Evolutionary conservation across 2,888 invertebrate species (phyloP).

Genomic region (Resseliella maxima): DNA sequence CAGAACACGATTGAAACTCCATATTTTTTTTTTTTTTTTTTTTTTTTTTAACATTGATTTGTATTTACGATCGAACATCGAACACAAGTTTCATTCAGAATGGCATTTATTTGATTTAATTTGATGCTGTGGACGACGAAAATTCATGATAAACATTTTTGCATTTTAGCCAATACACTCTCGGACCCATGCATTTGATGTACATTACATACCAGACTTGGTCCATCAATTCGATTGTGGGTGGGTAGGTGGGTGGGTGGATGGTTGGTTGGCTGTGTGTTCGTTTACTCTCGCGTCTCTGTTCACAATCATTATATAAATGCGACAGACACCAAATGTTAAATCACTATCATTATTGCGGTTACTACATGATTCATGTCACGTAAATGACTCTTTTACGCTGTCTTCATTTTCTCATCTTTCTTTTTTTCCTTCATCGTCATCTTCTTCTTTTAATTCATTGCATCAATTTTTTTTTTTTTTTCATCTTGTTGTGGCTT

Average conservation of each 20-base stretch:
- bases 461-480: background rate
- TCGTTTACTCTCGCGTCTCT: background rate
- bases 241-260: too few relatives aligned
- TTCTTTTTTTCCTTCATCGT: background rate
- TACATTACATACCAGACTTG: too few relatives aligned
- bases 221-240: too few relatives aligned
- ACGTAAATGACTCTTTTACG: slow-evolving; percentile 49
- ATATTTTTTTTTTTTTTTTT: background rate
- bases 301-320: slow-evolving; percentile 20
- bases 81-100: background rate
- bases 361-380: slow-evolving; percentile 51
- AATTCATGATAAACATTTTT: background rate
- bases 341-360: slow-evolving; percentile 49
- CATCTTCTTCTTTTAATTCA: background rate
- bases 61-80: background rate
- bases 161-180: background rate
- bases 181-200: too few relatives aligned
- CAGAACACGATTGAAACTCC: background rate
- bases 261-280: too few relatives aligned
- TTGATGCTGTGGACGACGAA: background rate
- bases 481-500: too few relatives aligned
- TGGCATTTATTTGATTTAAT: slow-evolving; percentile 18
- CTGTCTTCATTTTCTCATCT: slow-evolving; percentile 4
- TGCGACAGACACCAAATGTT: slow-evolving; percentile 50
- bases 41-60: background rate